A percentile compares a stretch with the other conserved stretches of the same genome.
Evolutionary conservation across 2,888 invertebrate species (phyloP).

Genomic region (Ptychoptera contaminata): DNA sequence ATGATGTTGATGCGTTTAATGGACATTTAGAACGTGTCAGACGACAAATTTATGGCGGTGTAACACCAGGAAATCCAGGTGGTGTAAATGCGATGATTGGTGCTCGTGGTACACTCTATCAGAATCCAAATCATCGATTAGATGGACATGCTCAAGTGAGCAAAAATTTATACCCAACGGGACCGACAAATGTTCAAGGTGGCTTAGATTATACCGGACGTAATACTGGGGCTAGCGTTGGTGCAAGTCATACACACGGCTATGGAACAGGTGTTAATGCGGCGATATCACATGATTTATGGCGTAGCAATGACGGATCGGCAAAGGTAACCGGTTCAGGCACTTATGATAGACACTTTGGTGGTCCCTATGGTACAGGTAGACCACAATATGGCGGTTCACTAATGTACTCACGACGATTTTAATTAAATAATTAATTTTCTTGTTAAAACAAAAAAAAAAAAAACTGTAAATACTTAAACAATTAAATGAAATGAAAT

Average conservation of each 20-base stretch:
- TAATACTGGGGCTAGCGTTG: neutral
- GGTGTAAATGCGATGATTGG: constrained; percentile 1
- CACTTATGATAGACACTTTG: constrained; percentile 5
- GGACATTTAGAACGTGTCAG: too few relatives aligned
- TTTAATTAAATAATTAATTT: too few relatives aligned
- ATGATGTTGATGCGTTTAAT: too few relatives aligned
- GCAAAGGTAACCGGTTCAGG: constrained; percentile 1
- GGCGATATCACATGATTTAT: neutral
- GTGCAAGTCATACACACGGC: too few relatives aligned
- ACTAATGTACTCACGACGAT: constrained; percentile 21
- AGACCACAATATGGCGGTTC: constrained; percentile 25
- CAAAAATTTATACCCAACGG: constrained; percentile 1
- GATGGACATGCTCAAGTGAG: constrained; percentile 4
- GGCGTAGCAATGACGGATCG: constrained; percentile 1
- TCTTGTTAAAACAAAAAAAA: too few relatives aligned
- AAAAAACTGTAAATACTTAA: too few relatives aligned
- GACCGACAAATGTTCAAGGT: constrained; percentile 4
- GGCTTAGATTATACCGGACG: constrained; percentile 5
- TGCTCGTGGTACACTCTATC: neutral
- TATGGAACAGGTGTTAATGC: constrained; percentile 4
- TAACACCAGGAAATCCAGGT: constrained; percentile 1
- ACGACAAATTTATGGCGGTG: neutral
- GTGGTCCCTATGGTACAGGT: constrained; percentile 12
- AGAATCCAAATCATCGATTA: constrained; percentile 1
- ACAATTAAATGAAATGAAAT: too few relatives aligned